Base-by-base conservation (phyloP, 2,888 invertebrate genomes). In the Stegana nigrithorax region DNA sequence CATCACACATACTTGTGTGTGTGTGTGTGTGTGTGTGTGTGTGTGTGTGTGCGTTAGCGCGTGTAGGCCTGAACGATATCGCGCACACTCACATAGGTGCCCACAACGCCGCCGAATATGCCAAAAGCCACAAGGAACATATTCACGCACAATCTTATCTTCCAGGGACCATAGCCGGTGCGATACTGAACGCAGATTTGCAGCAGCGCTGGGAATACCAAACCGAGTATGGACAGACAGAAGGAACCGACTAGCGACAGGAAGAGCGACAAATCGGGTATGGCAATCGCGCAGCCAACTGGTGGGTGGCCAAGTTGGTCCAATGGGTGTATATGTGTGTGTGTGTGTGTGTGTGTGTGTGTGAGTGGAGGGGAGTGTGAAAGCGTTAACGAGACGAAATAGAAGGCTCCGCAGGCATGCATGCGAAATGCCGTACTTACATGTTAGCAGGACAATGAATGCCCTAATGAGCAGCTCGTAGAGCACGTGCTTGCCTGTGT, bases 181-280 rank as follows among this genome's bases (percentile, higher is more conserved):
- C 90, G 89, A 27, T 91, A 89, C 69, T 93, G 87, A 0, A 92
- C 91, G 77, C 93, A 91, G 50, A 95, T 88, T 82, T 97, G 96
- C 65, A 97, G 92, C 12, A 96, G 87, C 0, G 96, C 93, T 0
- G 97, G 97, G 83, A 97, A 95, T 80, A 97, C 95, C 1, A 97
- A 88, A 3, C 97, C 97, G 62, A 97, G 87, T 69, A 94, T 93
- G 2, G 96, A 96, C 29, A 96, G 88, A 73, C 96, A 96, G 10
- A 97, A 92, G 21, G 97, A 96, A 21, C 97, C 97, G 0, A 97
- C 95, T 42, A 97, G 87, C 0, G 96, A 94, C 60, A 97, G 96
- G 81, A 97, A 95, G 0, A 95, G 91, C 0, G 95, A 95, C 12
- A 97, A 87, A 77, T 96, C 91, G 0, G 97, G 97, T 59, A 97